Percentiles rank a stretch among this genome's conserved stretches.
Conservation (phyloP, 2,888 invertebrate species). For the Monochamus alternatus region DNA sequence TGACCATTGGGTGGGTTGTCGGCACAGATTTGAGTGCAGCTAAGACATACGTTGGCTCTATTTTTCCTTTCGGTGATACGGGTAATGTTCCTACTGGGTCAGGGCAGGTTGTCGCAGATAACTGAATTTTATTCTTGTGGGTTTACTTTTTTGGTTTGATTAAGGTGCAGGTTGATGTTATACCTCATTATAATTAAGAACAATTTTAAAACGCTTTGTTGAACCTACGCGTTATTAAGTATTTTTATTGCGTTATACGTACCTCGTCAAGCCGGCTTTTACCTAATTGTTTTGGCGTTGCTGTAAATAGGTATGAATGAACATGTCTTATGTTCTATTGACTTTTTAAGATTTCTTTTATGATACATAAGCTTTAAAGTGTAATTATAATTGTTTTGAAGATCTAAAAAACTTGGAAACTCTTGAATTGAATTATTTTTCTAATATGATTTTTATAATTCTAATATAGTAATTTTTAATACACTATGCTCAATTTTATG, state of each 20-base stretch:
- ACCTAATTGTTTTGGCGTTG: neutral
- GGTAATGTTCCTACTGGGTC: constrained; percentile 44
- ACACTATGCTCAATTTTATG: neutral
- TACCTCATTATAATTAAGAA: constrained; percentile 39
- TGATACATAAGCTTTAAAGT: neutral
- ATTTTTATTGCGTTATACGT: constrained; percentile 4
- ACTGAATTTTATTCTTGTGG: constrained; percentile 48
- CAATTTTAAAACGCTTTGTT: constrained; percentile 42
- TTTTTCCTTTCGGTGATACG: constrained; percentile 45
- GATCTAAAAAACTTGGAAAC: neutral
- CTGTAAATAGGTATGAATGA: neutral
- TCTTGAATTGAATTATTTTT: neutral
- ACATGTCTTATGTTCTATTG: neutral
- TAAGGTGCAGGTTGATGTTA: constrained; percentile 44
- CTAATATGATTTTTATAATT: neutral
- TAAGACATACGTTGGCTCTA: constrained; percentile 53
- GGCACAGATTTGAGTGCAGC: constrained; percentile 57
- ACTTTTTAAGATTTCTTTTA: neutral
- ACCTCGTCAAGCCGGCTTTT: neutral
- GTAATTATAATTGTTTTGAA: neutral
- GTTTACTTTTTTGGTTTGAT: constrained; percentile 49
- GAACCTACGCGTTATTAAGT: constrained; percentile 41
- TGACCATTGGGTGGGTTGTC: constrained; percentile 71
- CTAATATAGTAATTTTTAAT: neutral
- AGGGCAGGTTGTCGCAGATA: constrained; percentile 44